Conservation (phyloP, 2,888 invertebrate genomes). For the Griposia aprilina region DNA sequence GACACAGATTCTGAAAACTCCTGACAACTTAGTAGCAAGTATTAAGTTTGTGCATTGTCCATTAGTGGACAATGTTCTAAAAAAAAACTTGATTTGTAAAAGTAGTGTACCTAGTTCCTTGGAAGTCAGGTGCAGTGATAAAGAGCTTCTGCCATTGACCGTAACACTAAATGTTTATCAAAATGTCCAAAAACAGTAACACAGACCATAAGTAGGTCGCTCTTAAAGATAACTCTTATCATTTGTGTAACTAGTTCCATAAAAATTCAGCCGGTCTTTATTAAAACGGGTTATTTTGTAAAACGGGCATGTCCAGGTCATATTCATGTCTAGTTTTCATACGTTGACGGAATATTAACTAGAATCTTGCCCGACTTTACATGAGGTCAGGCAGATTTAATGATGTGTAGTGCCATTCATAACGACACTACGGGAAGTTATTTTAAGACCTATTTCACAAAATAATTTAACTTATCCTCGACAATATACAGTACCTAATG, state of each 20-base stretch:
- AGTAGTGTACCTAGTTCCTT: background rate
- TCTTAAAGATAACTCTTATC: conserved; percentile 35
- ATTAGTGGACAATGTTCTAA: too few species aligned
- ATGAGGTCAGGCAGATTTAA: conserved; percentile 32
- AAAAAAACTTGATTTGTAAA: background rate
- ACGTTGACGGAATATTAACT: conserved; percentile 34
- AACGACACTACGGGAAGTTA: background rate
- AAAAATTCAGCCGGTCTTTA: background rate
- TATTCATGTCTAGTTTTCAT: conserved; percentile 2
- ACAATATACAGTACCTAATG: background rate
- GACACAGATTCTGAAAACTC: background rate
- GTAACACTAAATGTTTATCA: conserved; percentile 25
- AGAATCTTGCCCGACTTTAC: conserved; percentile 8
- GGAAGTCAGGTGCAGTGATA: background rate
- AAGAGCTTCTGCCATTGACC: background rate
- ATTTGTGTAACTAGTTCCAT: conserved; percentile 18
- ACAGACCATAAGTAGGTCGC: conserved; percentile 32
- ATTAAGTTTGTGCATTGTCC: too few species aligned
- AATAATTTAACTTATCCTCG: background rate
- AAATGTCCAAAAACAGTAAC: conserved; percentile 12
- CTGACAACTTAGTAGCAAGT: background rate
- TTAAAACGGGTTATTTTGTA: conserved; percentile 35
- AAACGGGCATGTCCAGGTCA: conserved; percentile 17
- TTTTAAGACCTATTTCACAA: conserved; percentile 12
- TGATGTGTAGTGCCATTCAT: conserved; percentile 10